Percentiles rank a stretch among this genome's conserved stretches.
phyloP scores from a whole-genome alignment of 2,113 vertebrate species.

The Ceratotherium simum region DNA sequence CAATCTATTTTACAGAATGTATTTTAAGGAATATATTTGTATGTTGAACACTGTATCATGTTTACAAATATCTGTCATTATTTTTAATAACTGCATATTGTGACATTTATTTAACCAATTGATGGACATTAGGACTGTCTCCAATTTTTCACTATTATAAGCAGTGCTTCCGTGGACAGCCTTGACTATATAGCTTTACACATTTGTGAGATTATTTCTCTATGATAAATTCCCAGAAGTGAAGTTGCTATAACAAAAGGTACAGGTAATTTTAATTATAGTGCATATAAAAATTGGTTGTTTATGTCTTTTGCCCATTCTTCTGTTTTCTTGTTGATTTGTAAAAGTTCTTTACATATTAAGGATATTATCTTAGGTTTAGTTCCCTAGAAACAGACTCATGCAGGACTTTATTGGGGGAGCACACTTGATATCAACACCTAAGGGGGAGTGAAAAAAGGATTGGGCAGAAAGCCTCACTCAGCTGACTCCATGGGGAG shows the following conservation, averaged over 20 bases:
- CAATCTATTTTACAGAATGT: not conserved
- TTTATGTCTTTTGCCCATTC: not conserved
- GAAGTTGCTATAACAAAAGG: not conserved
- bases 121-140: not conserved
- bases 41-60: not conserved
- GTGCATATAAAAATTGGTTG: not conserved
- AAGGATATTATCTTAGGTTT: not conserved
- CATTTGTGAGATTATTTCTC: not conserved
- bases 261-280: not conserved
- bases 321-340: not conserved
- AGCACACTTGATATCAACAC: not conserved
- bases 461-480: not conserved
- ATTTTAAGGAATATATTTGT: constrained; percentile 12
- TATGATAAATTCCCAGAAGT: not conserved
- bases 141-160: not conserved
- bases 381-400: not conserved
- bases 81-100: not conserved
- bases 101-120: not conserved
- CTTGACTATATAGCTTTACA: not conserved
- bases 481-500: not conserved
- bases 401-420: not conserved
- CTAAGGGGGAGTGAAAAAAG: not conserved
- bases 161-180: not conserved
- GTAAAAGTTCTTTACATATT: not conserved
- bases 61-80: not conserved